phyloP scores from a whole-genome alignment of 1,140 invertebrate species.

The Musca domestica region DNA sequence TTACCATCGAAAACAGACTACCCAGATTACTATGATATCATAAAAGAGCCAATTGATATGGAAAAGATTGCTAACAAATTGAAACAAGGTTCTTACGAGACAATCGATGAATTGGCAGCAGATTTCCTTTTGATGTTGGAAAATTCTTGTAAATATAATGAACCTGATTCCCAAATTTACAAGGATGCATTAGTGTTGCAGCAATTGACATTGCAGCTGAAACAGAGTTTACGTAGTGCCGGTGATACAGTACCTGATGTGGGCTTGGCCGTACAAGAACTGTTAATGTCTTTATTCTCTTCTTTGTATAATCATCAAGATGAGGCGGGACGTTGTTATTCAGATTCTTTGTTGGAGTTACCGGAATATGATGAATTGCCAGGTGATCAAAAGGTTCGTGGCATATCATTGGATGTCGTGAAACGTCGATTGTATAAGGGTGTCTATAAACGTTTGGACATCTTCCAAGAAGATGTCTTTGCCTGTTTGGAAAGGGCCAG shows the following conservation, averaged over 20 bases:
- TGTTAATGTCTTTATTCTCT: conserved; percentile 89
- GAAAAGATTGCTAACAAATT: conserved; percentile 90
- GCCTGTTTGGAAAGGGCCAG: conserved; percentile 88
- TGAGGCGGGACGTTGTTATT: conserved; percentile 92
- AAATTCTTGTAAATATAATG: conserved; percentile 99
- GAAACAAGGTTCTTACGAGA: conserved; percentile 75
- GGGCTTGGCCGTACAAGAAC: conserved; percentile 81
- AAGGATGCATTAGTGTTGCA: conserved; percentile 95
- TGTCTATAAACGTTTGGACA: conserved; percentile 87
- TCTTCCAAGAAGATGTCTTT: conserved; percentile 97
- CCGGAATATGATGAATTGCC: conserved; percentile 82
- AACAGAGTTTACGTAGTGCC: conserved; percentile 76
- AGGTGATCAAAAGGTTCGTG: conserved; percentile 66
- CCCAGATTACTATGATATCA: conserved; percentile 97
- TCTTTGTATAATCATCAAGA: conserved; percentile 94
- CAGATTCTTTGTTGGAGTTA: conserved; percentile 92
- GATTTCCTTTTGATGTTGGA: conserved; percentile 98
- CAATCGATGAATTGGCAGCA: conserved; percentile 83
- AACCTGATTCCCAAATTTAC: conserved; percentile 98
- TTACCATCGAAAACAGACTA: conserved; percentile 91
- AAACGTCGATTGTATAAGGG: conserved; percentile 82
- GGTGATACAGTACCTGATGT: conserved; percentile 88
- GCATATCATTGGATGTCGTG: conserved; percentile 79
- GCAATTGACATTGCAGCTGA: conserved; percentile 87
- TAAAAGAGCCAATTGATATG: conserved; percentile 96